A percentile compares a stretch with the other conserved stretches of the same genome.
These are phyloP conservation scores for Seriola rivoliana DNA, from an alignment of 2,113 vertebrate genomes.

Conservation along the genomic window DNA sequence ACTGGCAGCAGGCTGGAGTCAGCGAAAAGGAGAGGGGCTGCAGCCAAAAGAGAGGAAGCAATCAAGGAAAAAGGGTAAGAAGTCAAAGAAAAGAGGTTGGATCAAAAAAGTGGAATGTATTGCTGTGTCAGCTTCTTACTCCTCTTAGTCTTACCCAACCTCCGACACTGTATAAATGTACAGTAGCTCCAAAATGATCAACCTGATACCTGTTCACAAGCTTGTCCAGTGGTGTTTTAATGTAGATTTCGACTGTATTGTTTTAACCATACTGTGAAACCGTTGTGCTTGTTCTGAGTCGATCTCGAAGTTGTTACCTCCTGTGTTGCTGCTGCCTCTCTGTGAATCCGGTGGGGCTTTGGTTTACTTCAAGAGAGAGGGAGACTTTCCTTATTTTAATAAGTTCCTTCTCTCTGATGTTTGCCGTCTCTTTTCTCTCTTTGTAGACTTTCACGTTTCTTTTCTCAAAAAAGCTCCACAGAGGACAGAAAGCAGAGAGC, in stretches of 20 bases:
- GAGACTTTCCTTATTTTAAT: slow-evolving; percentile 20
- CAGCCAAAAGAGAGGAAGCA: neutral
- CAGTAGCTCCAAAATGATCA: neutral
- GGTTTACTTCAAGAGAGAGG: slow-evolving; percentile 21
- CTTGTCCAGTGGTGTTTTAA: neutral
- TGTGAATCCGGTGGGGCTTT: slow-evolving; percentile 31
- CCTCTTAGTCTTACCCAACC: neutral
- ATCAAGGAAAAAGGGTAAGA: neutral
- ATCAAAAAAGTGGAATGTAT: neutral
- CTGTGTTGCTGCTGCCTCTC: slow-evolving; percentile 1
- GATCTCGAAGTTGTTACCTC: neutral
- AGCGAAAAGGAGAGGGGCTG: neutral
- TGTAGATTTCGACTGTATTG: neutral
- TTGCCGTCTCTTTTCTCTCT: slow-evolving; percentile 17
- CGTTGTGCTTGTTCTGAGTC: neutral
- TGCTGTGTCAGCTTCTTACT: slow-evolving; percentile 13
- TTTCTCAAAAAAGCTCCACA: slow-evolving; percentile 1
- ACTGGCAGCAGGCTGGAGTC: slow-evolving; percentile 1
- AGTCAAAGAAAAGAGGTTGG: neutral
- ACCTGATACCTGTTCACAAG: neutral
- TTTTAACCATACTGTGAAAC: slow-evolving; percentile 2
- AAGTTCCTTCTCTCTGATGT: slow-evolving; percentile 34
- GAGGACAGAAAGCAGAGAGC: neutral
- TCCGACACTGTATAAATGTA: neutral
- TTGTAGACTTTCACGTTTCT: slow-evolving; percentile 13